phyloP scores from a whole-genome alignment of 30 jellyfish, hydroid and myxozoan species.

The Chrysaora quinquecirrha region DNA sequence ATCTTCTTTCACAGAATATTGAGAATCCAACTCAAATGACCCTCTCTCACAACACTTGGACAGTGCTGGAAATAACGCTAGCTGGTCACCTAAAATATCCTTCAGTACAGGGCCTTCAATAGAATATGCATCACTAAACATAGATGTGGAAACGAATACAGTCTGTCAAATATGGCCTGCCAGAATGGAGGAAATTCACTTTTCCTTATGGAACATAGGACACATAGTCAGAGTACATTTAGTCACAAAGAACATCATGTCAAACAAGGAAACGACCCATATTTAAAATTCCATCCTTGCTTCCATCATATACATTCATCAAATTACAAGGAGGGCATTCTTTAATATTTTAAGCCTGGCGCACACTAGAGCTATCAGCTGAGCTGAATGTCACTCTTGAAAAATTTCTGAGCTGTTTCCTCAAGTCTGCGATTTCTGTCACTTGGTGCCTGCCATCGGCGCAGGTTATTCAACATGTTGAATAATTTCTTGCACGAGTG shows the following conservation, averaged over 20 bases:
- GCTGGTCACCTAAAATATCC: not conserved
- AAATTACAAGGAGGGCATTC: not conserved
- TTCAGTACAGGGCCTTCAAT: slow-evolving; percentile 9
- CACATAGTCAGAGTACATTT: not conserved
- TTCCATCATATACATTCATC: not conserved
- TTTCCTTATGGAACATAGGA: not conserved
- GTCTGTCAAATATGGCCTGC: not conserved
- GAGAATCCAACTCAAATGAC: slow-evolving; percentile 5
- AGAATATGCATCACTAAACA: not conserved
- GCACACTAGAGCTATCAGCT: no score
- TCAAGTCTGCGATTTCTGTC: no score
- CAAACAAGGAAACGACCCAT: not conserved
- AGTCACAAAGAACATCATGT: slow-evolving; percentile 16
- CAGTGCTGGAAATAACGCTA: slow-evolving; percentile 3
- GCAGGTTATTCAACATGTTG: no score
- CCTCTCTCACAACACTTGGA: slow-evolving; percentile 3
- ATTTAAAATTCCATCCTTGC: no score
- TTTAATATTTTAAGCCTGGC: no score
- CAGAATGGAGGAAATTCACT: not conserved
- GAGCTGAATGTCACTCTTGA: no score
- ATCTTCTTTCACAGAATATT: not conserved
- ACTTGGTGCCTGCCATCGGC: no score
- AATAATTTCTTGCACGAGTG: no score
- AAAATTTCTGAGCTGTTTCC: no score
- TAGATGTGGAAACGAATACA: not conserved